A percentile compares a stretch with the other conserved stretches of the same genome.
Evolutionary conservation across 2,113 vertebrate genomes (phyloP).

Genomic region (Paratilapia polleni): DNA sequence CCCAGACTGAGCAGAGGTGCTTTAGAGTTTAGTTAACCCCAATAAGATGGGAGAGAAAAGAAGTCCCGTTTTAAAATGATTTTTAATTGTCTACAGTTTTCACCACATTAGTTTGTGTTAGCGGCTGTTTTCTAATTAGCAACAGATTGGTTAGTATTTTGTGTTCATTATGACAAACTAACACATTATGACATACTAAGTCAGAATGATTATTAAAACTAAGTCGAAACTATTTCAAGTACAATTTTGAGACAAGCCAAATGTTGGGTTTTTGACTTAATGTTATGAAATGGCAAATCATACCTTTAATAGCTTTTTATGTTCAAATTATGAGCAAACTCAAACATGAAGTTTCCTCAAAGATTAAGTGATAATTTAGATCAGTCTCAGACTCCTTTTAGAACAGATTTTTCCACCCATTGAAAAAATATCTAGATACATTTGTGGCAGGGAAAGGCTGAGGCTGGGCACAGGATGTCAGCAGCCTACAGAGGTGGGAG

Average conservation of each 20-base stretch:
- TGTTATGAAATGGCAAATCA: not conserved
- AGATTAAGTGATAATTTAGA: no score
- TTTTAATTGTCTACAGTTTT: no score
- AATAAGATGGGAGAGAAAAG: no score
- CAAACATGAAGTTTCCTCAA: no score
- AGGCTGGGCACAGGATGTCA: not conserved
- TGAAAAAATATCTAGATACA: not conserved
- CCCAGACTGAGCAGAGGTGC: not conserved
- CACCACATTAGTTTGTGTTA: no score
- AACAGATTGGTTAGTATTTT: not conserved
- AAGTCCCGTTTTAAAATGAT: no score
- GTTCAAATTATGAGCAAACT: no score
- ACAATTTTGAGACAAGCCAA: not conserved
- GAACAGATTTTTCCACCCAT: not conserved
- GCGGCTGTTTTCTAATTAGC: no score
- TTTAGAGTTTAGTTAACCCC: no score
- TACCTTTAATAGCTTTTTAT: not conserved
- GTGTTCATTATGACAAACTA: not conserved
- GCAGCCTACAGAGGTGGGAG: not conserved
- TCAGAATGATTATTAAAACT: not conserved
- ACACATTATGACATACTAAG: not conserved
- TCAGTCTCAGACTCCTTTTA: not conserved
- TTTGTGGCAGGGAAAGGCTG: not conserved
- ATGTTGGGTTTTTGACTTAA: fast-evolving
- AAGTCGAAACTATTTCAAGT: fast-evolving